phyloP scores from a whole-genome alignment of 1,140 invertebrate genomes.

The Ceratosolen solmsi region DNA sequence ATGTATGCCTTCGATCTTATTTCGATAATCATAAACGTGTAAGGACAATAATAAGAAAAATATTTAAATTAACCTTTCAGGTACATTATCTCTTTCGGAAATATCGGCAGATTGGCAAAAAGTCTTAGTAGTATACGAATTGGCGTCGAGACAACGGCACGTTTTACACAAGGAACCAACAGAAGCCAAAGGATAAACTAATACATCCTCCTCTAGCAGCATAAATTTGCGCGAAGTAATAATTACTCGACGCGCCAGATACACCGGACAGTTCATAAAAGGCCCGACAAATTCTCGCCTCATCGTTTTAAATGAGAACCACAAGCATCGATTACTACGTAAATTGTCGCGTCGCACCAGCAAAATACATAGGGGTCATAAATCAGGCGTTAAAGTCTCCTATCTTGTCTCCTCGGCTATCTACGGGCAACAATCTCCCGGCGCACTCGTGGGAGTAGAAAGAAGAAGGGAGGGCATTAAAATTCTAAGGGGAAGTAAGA shows the following conservation, averaged over 20 bases:
- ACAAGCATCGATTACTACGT: conserved; percentile 32
- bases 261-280: not conserved
- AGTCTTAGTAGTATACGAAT: too few relatives aligned
- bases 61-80: too few relatives aligned
- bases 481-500: not conserved
- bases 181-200: too few relatives aligned
- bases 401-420: not conserved
- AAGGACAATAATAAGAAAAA: too few relatives aligned
- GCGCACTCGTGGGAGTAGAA: not conserved
- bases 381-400: conserved; percentile 11
- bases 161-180: not conserved
- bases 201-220: not conserved
- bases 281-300: not conserved
- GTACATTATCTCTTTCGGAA: too few relatives aligned
- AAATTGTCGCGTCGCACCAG: conserved; percentile 38
- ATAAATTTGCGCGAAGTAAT: conserved; percentile 1
- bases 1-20: too few relatives aligned
- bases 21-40: too few relatives aligned
- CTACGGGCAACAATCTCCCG: not conserved
- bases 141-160: too few relatives aligned
- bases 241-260: not conserved
- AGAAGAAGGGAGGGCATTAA: too few relatives aligned
- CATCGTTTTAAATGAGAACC: not conserved
- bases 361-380: conserved; percentile 8
- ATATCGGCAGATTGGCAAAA: too few relatives aligned